phyloP scores from a whole-genome alignment of 2,888 invertebrate genomes.

The Plebejus melissa region DNA sequence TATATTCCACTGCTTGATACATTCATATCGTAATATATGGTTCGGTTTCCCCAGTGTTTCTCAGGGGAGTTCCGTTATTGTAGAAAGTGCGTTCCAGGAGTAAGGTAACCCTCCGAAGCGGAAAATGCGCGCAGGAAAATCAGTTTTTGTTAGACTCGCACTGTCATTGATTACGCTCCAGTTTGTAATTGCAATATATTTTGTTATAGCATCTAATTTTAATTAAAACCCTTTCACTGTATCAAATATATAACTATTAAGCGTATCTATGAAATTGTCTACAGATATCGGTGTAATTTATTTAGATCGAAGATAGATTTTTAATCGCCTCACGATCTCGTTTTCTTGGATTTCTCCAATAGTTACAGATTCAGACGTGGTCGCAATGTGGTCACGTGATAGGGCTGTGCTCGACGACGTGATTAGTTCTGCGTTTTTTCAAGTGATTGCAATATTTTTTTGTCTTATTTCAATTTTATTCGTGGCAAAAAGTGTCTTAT shows the following conservation, averaged over 20 bases:
- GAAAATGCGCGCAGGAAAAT: conserved; percentile 37
- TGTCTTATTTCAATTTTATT: conserved; percentile 11
- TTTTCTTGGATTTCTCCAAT: conserved; percentile 47
- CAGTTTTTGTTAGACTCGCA: conserved; percentile 43
- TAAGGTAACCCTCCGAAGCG: conserved; percentile 47
- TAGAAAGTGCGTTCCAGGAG: conserved; percentile 51
- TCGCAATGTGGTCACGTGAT: conserved; percentile 29
- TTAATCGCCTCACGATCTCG: conserved; percentile 46
- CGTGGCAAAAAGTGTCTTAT: neutral
- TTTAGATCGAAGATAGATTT: conserved; percentile 43
- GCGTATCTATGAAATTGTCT: conserved; percentile 38
- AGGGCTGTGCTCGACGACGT: conserved; percentile 26
- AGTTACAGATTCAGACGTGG: conserved; percentile 35
- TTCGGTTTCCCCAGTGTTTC: conserved; percentile 54
- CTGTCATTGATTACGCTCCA: conserved; percentile 38
- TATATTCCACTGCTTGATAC: too few species aligned
- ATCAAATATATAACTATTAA: conserved; percentile 27
- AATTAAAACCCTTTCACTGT: conserved; percentile 21
- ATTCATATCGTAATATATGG: conserved; percentile 30
- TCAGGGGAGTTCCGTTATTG: conserved; percentile 60
- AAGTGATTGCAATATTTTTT: neutral
- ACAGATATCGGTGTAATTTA: conserved; percentile 43
- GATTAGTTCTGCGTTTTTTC: conserved; percentile 10
- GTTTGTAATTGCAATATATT: conserved; percentile 34
- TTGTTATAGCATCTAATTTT: neutral